A percentile compares a stretch with the other conserved stretches of the same genome.
Conservation (phyloP, 2,888 invertebrate species). For the Isoperla grammatica region DNA sequence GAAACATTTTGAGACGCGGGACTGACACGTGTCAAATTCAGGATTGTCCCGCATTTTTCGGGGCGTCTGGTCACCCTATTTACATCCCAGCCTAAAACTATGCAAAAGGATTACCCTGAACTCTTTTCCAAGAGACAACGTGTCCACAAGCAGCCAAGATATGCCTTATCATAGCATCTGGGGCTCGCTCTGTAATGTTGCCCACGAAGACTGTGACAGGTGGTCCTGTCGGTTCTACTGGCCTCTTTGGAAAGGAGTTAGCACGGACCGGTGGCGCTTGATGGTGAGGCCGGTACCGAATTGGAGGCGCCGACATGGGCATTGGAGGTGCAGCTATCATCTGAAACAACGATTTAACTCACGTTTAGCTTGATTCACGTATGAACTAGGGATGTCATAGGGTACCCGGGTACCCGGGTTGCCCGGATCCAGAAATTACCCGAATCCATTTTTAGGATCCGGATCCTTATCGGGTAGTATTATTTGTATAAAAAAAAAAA, state of each 20-base stretch:
- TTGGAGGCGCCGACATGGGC: slow-evolving; percentile 39
- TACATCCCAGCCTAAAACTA: no score
- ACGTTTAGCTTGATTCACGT: no score
- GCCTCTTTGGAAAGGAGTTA: slow-evolving; percentile 40
- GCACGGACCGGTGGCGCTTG: slow-evolving; percentile 36
- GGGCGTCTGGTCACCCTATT: no score
- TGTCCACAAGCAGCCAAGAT: slow-evolving; percentile 90
- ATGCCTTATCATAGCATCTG: slow-evolving; percentile 90
- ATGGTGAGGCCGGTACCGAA: slow-evolving; percentile 33
- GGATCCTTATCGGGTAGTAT: no score
- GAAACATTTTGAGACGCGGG: no score
- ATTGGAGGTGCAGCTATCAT: slow-evolving; percentile 50
- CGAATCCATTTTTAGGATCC: no score
- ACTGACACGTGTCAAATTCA: no score
- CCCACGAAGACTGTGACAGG: slow-evolving; percentile 97
- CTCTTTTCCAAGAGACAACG: slow-evolving; percentile 95
- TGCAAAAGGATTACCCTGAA: slow-evolving; percentile 53
- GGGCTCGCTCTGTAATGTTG: slow-evolving; percentile 91
- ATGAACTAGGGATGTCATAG: no score
- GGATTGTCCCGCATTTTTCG: no score
- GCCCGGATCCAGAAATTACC: no score
- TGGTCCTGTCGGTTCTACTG: slow-evolving; percentile 54
- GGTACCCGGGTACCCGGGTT: no score
- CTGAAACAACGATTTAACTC: slow-evolving; percentile 43
- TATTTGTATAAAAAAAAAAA: no score